These are phyloP conservation scores for Gonocerus acuteangulatus DNA, from an alignment of 2,888 invertebrate genomes.

Conservation along the genomic window DNA sequence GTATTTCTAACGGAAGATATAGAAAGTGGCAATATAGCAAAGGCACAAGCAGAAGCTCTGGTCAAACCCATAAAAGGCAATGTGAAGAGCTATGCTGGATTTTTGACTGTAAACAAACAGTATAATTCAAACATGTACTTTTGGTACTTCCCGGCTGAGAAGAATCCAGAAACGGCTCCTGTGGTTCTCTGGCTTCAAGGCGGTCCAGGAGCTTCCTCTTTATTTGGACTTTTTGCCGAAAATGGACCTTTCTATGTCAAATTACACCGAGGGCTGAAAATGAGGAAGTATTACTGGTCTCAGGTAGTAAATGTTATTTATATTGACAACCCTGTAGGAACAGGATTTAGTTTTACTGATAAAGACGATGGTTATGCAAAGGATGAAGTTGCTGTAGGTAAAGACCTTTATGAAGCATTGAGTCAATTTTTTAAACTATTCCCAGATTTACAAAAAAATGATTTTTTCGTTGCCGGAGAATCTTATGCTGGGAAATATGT, in stretches of 20 bases:
- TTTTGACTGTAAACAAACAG: slow-evolving; percentile 54
- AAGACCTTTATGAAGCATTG: slow-evolving; percentile 66
- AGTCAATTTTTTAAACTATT: slow-evolving; percentile 79
- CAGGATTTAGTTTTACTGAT: slow-evolving; percentile 84
- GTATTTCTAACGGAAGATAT: slow-evolving; percentile 68
- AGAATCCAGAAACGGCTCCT: slow-evolving; percentile 47
- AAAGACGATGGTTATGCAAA: slow-evolving; percentile 66
- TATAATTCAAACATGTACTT: slow-evolving; percentile 48
- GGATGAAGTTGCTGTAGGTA: slow-evolving; percentile 71
- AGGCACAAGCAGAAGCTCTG: slow-evolving; percentile 42
- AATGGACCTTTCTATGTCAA: slow-evolving; percentile 61
- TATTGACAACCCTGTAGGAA: slow-evolving; percentile 88
- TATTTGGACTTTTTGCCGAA: slow-evolving; percentile 74
- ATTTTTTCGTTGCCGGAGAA: slow-evolving; percentile 83
- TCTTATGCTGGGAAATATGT: slow-evolving; percentile 78
- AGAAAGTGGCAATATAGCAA: slow-evolving; percentile 44
- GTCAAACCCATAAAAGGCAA: slow-evolving; percentile 40
- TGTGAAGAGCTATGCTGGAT: slow-evolving; percentile 54
- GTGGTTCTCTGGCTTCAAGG: slow-evolving; percentile 80
- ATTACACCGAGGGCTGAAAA: slow-evolving; percentile 46
- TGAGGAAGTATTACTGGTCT: slow-evolving; percentile 73
- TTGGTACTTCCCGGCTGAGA: slow-evolving; percentile 48
- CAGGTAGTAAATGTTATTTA: slow-evolving; percentile 71
- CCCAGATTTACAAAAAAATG: slow-evolving; percentile 61
- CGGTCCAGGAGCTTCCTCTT: slow-evolving; percentile 72